Conservation (phyloP, 2,888 invertebrate genomes). For the Drosophila kambysellisi region DNA sequence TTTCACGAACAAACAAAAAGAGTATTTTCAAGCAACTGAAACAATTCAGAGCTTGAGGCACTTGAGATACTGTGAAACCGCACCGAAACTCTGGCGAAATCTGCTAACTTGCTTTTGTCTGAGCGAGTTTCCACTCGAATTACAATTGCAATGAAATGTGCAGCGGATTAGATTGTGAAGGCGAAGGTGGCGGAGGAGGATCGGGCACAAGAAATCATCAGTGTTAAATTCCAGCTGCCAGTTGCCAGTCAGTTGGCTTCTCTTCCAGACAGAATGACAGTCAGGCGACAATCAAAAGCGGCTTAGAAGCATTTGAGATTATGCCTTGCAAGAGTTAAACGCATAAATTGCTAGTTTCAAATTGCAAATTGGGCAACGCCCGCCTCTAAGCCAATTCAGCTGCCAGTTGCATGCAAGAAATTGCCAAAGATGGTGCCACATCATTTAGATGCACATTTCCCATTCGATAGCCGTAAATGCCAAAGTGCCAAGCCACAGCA, state of each 20-base stretch:
- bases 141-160: conserved; percentile 42
- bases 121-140: conserved; percentile 52
- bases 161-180: conserved; percentile 12
- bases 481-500: conserved; percentile 58
- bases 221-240: conserved; percentile 42
- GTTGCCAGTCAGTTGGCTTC: conserved; percentile 18
- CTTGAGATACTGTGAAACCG: conserved; percentile 29
- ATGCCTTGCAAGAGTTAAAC: conserved; percentile 31
- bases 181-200: neutral
- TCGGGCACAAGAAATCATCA: conserved; percentile 1
- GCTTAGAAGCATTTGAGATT: conserved; percentile 45
- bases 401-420: conserved; percentile 34
- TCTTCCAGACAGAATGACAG: conserved; percentile 12
- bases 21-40: conserved; percentile 9
- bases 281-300: conserved; percentile 41
- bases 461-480: conserved; percentile 64
- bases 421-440: conserved; percentile 32
- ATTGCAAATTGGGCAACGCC: conserved; percentile 33
- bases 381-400: conserved; percentile 39
- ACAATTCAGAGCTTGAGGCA: conserved; percentile 44
- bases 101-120: conserved; percentile 29
- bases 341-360: conserved; percentile 43
- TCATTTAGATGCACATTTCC: conserved; percentile 34
- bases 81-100: conserved; percentile 29
- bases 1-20: conserved; percentile 25